Evolutionary conservation across 1,140 invertebrate species (phyloP).

Genomic region (Pollicipes pollicipes): DNA sequence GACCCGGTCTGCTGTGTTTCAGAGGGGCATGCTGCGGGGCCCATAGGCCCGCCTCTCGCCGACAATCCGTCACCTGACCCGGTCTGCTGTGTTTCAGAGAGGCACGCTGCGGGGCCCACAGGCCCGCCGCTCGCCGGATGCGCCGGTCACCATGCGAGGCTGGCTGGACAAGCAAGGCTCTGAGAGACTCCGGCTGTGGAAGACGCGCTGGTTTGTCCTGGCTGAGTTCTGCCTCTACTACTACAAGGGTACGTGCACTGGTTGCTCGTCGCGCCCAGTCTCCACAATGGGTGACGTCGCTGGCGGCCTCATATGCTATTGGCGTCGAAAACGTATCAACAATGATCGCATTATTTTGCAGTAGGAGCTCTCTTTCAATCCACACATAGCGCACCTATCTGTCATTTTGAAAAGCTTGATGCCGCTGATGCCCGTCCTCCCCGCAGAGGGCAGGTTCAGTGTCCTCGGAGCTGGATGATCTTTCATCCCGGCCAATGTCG

Average conservation of each 20-base stretch:
- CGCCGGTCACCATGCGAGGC: constrained; percentile 64
- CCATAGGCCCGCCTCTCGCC: constrained; percentile 52
- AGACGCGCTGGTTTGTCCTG: constrained; percentile 85
- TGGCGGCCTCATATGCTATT: no score
- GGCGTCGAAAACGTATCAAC: constrained; percentile 8
- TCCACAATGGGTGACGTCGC: not conserved
- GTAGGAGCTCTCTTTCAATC: not conserved
- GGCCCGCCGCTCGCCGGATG: constrained; percentile 51
- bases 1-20: no score
- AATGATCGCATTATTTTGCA: constrained; percentile 6
- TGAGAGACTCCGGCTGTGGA: constrained; percentile 78
- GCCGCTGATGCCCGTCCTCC: no score
- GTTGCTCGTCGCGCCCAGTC: not conserved
- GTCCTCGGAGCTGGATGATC: no score
- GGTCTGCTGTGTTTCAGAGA: not conserved
- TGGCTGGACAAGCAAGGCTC: constrained; percentile 85
- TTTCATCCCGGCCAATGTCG: no score
- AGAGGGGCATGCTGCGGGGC: constrained; percentile 19
- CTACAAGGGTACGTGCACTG: constrained; percentile 59
- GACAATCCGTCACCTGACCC: no score
- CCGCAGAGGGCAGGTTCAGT: no score
- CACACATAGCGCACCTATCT: no score
- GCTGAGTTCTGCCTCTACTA: constrained; percentile 87
- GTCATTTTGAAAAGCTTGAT: no score
- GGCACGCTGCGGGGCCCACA: constrained; percentile 31